Evolutionary conservation across 2,888 invertebrate genomes (phyloP).

Genomic region (Acrobasis consociella): DNA sequence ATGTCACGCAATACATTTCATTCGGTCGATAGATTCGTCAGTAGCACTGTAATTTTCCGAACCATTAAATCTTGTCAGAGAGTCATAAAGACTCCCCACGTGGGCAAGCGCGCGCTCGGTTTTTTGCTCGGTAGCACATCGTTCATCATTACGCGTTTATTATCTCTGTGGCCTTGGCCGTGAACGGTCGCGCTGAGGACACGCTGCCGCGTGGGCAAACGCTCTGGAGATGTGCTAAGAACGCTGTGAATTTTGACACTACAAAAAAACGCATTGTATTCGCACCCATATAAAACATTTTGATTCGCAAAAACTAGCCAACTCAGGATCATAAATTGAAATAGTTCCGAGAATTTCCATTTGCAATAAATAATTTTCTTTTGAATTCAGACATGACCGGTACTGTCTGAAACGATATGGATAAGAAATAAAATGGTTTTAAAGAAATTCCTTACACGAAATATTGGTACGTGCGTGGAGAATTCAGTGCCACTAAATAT

Average conservation of each 20-base stretch:
- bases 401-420: slow-evolving; percentile 17
- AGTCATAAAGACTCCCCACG: slow-evolving; percentile 70
- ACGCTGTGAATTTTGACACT: slow-evolving; percentile 46
- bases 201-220: slow-evolving; percentile 58
- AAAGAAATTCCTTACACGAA: slow-evolving; percentile 20
- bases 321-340: slow-evolving; percentile 26
- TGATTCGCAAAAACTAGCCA: slow-evolving; percentile 20
- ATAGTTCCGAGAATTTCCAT: slow-evolving; percentile 17
- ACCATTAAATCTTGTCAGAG: slow-evolving; percentile 69
- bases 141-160: slow-evolving; percentile 75
- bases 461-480: slow-evolving; percentile 30
- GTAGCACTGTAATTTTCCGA: slow-evolving; percentile 67
- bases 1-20: slow-evolving; percentile 51
- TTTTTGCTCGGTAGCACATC: slow-evolving; percentile 69
- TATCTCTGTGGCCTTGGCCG: slow-evolving; percentile 79
- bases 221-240: slow-evolving; percentile 47
- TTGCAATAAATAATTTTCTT: slow-evolving; percentile 17
- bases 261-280: slow-evolving; percentile 51
- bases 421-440: slow-evolving; percentile 18
- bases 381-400: slow-evolving; percentile 2
- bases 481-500: slow-evolving; percentile 32
- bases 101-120: slow-evolving; percentile 61
- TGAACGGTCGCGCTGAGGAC: slow-evolving; percentile 73
- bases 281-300: slow-evolving; percentile 24
- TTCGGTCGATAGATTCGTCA: slow-evolving; percentile 48